Conservation (phyloP, 2,113 vertebrate genomes). For the Mirounga angustirostris region DNA sequence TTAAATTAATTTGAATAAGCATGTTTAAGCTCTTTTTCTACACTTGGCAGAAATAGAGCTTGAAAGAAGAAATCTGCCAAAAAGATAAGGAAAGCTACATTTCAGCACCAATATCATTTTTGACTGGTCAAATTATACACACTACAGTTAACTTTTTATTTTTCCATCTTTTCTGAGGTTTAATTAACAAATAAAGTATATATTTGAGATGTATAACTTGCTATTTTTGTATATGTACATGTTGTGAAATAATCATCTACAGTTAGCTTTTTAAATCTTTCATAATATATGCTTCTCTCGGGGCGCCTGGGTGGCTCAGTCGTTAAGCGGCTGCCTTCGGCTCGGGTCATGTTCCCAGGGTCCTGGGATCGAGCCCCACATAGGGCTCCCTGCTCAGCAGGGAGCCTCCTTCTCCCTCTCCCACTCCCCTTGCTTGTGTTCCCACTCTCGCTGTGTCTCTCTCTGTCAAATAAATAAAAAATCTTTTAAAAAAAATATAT, state of each 20-base stretch:
- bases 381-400: no score
- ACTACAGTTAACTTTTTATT: not conserved
- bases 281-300: not conserved
- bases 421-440: no score
- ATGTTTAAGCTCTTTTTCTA: not conserved
- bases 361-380: no score
- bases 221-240: not conserved
- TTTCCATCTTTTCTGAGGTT: not conserved
- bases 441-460: no score
- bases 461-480: no score
- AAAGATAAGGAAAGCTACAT: not conserved
- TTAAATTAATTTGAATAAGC: slow-evolving; percentile 30
- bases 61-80: slow-evolving; percentile 9
- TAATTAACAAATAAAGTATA: not conserved
- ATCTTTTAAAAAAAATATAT: no score
- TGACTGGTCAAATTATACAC: not conserved
- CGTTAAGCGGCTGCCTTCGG: no score
- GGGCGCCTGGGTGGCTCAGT: no score
- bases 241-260: not conserved
- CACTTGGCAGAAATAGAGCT: not conserved
- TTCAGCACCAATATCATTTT: not conserved
- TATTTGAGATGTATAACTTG: not conserved
- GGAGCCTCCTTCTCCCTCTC: no score
- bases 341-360: no score
- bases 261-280: slow-evolving; percentile 24